Base-by-base conservation (phyloP, 2,888 invertebrate species). In the Hartigia nigra region DNA sequence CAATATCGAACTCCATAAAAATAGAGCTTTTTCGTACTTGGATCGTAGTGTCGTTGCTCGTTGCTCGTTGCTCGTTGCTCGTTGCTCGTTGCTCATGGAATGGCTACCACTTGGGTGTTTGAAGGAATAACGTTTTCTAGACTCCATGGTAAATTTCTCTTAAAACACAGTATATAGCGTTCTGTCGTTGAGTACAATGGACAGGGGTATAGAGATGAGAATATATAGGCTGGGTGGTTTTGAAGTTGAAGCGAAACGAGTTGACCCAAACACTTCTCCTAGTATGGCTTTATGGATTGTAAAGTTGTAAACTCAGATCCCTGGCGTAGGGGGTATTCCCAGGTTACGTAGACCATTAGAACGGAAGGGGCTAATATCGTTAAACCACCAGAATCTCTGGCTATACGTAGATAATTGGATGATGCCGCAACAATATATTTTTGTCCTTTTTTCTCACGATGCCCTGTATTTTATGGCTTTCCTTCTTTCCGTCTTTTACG, bases 1-100 rank as follows among this genome's bases (percentile, higher is more conserved):
- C 86, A 87, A 88, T 88, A 88, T 89, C 86, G 86, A 86, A 83
- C 84, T 84, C 85, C 87, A 88, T 89, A 89, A 88, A 88, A 88
- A 87, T 88, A 89, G 88, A 89, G 85, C 87, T 88, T 86, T 87
- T 89, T 87, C 86, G 82, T 82, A 86, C 85, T 84, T 83, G 82
- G 82, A 82, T 83, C 81, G 79, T 79, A 78, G 81, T 79, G 82
- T 81, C 82, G 81, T 77, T 75, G 79, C 81, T 81, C 77, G 77
- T 31, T 75, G n/a, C 72, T 74, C 76, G 78, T 69, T 77, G 82
- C 79, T 78, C 77, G 80, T 79, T 70, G 35, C 78, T 80, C 81
- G 83, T 82, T 82, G 83, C 39, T 39, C 55, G 9, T 55, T 55
- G 55, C 55, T 55, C 55, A 55, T 23, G 23, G 23, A 55, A 55